A percentile compares a stretch with the other conserved stretches of the same genome.
Evolutionary conservation across 2,888 invertebrate genomes (phyloP).

Genomic region (Prenolepis imparis): DNA sequence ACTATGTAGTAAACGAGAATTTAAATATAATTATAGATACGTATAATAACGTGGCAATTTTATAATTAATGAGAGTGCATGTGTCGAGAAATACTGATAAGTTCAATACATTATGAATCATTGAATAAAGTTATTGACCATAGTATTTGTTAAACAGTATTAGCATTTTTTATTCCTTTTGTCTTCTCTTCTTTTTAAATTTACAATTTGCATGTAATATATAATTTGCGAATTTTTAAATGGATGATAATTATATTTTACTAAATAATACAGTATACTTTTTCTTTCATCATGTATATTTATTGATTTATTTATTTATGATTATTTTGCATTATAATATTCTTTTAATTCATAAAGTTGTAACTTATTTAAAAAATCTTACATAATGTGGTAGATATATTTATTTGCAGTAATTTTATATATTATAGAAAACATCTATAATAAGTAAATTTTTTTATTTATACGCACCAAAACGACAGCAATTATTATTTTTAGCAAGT

Average conservation of each 20-base stretch:
- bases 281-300: background rate
- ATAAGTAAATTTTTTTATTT: background rate
- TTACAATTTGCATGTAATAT: background rate
- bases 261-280: background rate
- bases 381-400: background rate
- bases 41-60: background rate
- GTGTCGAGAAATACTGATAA: too few species aligned
- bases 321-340: background rate
- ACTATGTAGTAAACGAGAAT: background rate
- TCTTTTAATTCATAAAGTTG: background rate
- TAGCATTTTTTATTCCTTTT: background rate
- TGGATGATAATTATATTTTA: background rate
- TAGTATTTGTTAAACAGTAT: conserved; percentile 7
- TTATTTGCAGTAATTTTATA: background rate
- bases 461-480: background rate
- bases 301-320: background rate
- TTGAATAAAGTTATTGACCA: background rate
- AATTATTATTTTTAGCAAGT: background rate
- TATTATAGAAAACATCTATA: background rate
- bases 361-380: background rate
- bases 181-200: background rate
- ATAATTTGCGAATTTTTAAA: background rate
- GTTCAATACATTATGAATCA: conserved; percentile 4
- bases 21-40: background rate
- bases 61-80: background rate